Percentiles rank a stretch among this genome's conserved stretches.
These are phyloP conservation scores for Atethmia centrago DNA, from an alignment of 2,888 invertebrate genomes.

Conservation along the genomic window DNA sequence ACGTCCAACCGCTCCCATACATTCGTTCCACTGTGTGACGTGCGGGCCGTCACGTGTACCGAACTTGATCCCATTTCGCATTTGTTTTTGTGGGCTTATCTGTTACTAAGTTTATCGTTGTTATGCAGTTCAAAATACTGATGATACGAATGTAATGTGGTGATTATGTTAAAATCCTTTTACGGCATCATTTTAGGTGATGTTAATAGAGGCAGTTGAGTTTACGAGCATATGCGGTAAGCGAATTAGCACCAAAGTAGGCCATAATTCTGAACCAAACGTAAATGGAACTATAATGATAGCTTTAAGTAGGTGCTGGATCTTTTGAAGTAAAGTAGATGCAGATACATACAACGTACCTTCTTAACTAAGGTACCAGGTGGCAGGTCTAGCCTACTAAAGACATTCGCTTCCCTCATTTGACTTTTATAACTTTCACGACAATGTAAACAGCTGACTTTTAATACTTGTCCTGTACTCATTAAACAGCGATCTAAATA, in stretches of 20 bases:
- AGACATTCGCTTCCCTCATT: constrained; percentile 49
- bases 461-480: constrained; percentile 24
- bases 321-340: constrained; percentile 16
- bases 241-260: constrained; percentile 27
- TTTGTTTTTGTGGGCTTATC: not conserved
- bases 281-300: constrained; percentile 16
- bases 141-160: not conserved
- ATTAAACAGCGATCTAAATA: constrained; percentile 44
- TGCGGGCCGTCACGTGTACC: too few species aligned
- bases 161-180: constrained; percentile 1
- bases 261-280: constrained; percentile 15
- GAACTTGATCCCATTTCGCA: not conserved
- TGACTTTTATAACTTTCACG: constrained; percentile 53
- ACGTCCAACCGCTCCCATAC: too few species aligned
- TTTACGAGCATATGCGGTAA: constrained; percentile 20
- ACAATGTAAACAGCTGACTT: constrained; percentile 28
- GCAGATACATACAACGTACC: constrained; percentile 22
- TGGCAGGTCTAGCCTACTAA: constrained; percentile 37
- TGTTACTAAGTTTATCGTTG: not conserved
- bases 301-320: not conserved
- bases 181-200: constrained; percentile 7
- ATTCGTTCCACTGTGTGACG: too few species aligned
- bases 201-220: constrained; percentile 1
- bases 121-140: not conserved
- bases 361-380: constrained; percentile 29